Evolutionary conservation across 1,140 invertebrate species (phyloP).

Genomic region (Bombus ignitus): DNA sequence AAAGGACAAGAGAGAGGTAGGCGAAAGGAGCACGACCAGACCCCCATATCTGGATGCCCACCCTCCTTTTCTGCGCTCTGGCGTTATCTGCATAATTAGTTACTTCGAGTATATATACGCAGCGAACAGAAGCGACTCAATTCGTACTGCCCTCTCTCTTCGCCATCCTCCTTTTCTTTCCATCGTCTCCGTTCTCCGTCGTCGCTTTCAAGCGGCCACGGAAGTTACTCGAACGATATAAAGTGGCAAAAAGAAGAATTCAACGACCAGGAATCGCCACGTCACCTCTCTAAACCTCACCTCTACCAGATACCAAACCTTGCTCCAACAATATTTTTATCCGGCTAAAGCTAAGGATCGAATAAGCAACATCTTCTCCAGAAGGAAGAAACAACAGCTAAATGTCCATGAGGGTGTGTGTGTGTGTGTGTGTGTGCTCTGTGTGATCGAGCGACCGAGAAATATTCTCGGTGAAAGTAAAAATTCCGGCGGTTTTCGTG

Average conservation of each 20-base stretch:
- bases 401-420: not conserved
- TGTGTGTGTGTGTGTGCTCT: no score
- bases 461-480: not conserved
- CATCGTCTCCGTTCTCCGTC: not conserved
- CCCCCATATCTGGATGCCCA: constrained; percentile 70
- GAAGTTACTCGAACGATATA: constrained; percentile 26
- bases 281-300: constrained; percentile 33
- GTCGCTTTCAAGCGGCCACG: not conserved
- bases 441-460: not conserved
- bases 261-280: not conserved
- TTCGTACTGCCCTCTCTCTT: constrained; percentile 55
- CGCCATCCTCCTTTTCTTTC: not conserved
- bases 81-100: constrained; percentile 79
- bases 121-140: constrained; percentile 73
- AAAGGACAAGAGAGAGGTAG: constrained; percentile 46
- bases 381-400: not conserved
- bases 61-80: constrained; percentile 64
- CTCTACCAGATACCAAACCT: constrained; percentile 14
- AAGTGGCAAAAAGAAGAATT: constrained; percentile 7
- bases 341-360: no score
- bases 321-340: constrained; percentile 31
- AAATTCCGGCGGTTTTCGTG: not conserved
- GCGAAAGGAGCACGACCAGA: constrained; percentile 58
- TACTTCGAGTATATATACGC: constrained; percentile 66
- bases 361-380: no score